Evolutionary conservation across 2,888 invertebrate species (phyloP).

Genomic region (Fabriciana adippe): DNA sequence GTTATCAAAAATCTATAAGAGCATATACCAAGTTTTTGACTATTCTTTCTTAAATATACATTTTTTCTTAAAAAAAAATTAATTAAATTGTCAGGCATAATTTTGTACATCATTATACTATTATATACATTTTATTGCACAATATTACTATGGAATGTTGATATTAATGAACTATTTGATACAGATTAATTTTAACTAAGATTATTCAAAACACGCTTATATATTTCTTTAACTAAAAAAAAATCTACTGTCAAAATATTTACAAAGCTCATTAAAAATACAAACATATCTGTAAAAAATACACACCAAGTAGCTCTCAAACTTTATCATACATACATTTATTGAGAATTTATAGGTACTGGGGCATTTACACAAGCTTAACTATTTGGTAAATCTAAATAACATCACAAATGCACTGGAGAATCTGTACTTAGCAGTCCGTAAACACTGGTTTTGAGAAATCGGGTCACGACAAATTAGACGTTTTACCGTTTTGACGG

Average conservation of each 20-base stretch:
- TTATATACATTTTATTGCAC: conserved; percentile 65
- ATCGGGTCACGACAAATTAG: conserved; percentile 64
- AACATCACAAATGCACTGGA: conserved; percentile 75
- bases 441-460: conserved; percentile 37
- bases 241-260: conserved; percentile 28
- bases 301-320: conserved; percentile 26
- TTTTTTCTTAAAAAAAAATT: conserved; percentile 21
- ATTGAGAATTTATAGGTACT: conserved; percentile 59
- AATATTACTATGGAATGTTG: conserved; percentile 77
- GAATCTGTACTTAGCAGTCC: conserved; percentile 35
- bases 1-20: conserved; percentile 14
- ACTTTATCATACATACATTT: conserved; percentile 19
- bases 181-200: conserved; percentile 10
- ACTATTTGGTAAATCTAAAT: conserved; percentile 65
- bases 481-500: conserved; percentile 58
- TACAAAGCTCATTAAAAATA: conserved; percentile 33
- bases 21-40: background rate
- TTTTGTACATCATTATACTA: conserved; percentile 50
- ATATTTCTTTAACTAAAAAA: conserved; percentile 13
- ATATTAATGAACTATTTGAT: conserved; percentile 28
- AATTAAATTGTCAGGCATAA: conserved; percentile 40
- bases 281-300: conserved; percentile 25
- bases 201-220: conserved; percentile 13
- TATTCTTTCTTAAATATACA: conserved; percentile 13
- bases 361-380: conserved; percentile 46